Percentiles rank a stretch among this genome's conserved stretches.
phyloP scores from a whole-genome alignment of 2,888 invertebrate species.

The Sinopyrophorus schimmeli region DNA sequence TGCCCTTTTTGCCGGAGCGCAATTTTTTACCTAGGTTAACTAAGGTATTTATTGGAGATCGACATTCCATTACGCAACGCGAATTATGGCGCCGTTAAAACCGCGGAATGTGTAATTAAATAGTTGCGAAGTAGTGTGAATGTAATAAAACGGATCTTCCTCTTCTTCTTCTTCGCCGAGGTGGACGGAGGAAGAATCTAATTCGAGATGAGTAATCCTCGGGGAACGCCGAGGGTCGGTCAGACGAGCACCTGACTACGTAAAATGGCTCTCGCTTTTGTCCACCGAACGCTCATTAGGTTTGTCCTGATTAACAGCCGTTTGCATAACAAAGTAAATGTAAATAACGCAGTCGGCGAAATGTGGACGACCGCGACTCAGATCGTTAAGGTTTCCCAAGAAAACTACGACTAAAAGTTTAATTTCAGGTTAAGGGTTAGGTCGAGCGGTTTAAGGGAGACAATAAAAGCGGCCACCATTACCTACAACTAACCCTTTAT shows the following conservation, averaged over 20 bases:
- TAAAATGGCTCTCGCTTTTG: constrained; percentile 18
- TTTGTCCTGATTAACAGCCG: constrained; percentile 36
- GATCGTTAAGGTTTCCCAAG: constrained; percentile 23
- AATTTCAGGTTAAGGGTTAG: constrained; percentile 21
- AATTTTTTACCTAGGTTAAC: too few species aligned
- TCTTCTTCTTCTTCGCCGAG: too few species aligned
- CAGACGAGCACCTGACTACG: constrained; percentile 11
- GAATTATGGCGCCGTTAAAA: constrained; percentile 2
- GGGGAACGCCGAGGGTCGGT: constrained; percentile 12
- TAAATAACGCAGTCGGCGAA: constrained; percentile 21
- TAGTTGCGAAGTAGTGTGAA: constrained; percentile 17
- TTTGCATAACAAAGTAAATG: constrained; percentile 37
- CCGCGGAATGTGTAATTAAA: constrained; percentile 17
- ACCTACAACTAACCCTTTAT: constrained; percentile 24
- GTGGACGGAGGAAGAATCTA: constrained; percentile 11
- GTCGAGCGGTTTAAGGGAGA: constrained; percentile 15
- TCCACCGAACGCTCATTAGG: constrained; percentile 30
- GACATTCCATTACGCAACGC: constrained; percentile 9
- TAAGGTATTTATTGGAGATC: too few species aligned
- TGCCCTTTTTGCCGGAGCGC: too few species aligned
- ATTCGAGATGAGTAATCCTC: constrained; percentile 13
- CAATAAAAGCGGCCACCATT: constrained; percentile 17
- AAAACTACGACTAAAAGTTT: constrained; percentile 22
- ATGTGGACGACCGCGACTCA: constrained; percentile 18
- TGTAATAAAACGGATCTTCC: constrained; percentile 10